These are phyloP conservation scores for Akabosia matsudoensis DNA, from an alignment of 1,140 invertebrate genomes.

Conservation along the genomic window DNA sequence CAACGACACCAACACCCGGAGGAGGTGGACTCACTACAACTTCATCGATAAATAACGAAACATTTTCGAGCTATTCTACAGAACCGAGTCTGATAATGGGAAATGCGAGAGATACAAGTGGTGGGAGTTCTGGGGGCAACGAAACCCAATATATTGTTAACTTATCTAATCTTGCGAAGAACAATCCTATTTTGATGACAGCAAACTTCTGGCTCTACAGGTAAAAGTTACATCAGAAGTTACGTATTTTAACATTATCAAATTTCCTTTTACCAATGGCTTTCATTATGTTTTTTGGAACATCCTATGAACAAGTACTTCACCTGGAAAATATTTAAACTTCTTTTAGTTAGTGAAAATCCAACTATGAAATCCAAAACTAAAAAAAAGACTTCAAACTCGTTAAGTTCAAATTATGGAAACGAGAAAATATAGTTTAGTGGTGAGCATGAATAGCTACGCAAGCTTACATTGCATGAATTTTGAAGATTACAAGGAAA, in stretches of 20 bases:
- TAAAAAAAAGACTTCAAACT: too few relatives aligned
- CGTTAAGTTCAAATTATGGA: too few relatives aligned
- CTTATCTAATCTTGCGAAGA: slow-evolving; percentile 55
- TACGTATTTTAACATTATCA: not conserved
- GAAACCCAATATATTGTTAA: slow-evolving; percentile 57
- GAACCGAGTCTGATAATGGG: slow-evolving; percentile 6
- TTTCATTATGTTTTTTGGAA: too few relatives aligned
- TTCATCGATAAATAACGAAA: slow-evolving; percentile 47
- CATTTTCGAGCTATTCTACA: not conserved
- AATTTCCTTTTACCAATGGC: too few relatives aligned
- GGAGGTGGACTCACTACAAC: slow-evolving; percentile 46
- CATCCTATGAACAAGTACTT: too few relatives aligned
- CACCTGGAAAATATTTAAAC: too few relatives aligned
- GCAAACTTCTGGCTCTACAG: slow-evolving; percentile 80
- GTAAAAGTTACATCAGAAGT: slow-evolving; percentile 6
- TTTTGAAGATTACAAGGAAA: too few relatives aligned
- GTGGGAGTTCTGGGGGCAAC: not conserved
- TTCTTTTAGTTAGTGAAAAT: too few relatives aligned
- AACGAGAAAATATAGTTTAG: too few relatives aligned
- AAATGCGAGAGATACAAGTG: not conserved
- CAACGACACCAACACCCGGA: slow-evolving; percentile 44
- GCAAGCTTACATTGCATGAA: too few relatives aligned
- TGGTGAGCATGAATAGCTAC: too few relatives aligned
- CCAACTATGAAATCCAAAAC: too few relatives aligned
- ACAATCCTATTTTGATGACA: slow-evolving; percentile 56